phyloP scores from a whole-genome alignment of 92 coral and sea anemone species.

The Phenganax stokvisi region DNA sequence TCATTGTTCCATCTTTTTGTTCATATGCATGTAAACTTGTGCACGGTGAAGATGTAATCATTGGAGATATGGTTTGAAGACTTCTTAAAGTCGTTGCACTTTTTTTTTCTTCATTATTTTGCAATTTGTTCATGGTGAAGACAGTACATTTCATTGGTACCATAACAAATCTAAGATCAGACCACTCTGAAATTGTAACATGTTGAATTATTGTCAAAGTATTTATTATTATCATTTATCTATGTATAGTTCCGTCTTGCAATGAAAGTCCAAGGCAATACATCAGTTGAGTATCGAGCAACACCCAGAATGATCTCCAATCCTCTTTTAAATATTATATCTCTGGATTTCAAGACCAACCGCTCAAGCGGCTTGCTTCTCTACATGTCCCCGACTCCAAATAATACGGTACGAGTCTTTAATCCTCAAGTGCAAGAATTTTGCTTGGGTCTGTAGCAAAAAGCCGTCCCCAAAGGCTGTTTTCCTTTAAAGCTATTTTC shows the following conservation, averaged over 20 bases:
- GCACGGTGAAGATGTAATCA: too few relatives aligned
- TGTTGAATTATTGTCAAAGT: not conserved
- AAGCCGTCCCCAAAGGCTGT: not conserved
- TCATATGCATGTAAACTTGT: too few relatives aligned
- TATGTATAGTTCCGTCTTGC: conserved; percentile 79
- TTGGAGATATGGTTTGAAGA: too few relatives aligned
- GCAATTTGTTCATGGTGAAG: too few relatives aligned
- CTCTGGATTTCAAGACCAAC: conserved; percentile 77
- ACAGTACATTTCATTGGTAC: too few relatives aligned
- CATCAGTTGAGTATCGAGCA: conserved; percentile 74
- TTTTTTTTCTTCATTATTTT: too few relatives aligned
- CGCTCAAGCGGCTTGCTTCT: conserved; percentile 66
- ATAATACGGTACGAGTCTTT: conserved; percentile 36
- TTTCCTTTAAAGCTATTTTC: too few relatives aligned
- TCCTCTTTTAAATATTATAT: conserved; percentile 60
- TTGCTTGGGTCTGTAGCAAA: not conserved
- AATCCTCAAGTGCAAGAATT: not conserved
- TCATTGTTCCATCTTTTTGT: too few relatives aligned
- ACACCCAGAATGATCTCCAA: conserved; percentile 56
- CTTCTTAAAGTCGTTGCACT: too few relatives aligned
- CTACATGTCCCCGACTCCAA: conserved; percentile 57
- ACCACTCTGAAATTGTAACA: too few relatives aligned
- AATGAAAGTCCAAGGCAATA: conserved; percentile 65
- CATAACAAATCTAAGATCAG: too few relatives aligned
- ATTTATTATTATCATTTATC: not conserved